Base-by-base conservation (phyloP, 2,888 invertebrate genomes). In the Cosmopolites sordidus region DNA sequence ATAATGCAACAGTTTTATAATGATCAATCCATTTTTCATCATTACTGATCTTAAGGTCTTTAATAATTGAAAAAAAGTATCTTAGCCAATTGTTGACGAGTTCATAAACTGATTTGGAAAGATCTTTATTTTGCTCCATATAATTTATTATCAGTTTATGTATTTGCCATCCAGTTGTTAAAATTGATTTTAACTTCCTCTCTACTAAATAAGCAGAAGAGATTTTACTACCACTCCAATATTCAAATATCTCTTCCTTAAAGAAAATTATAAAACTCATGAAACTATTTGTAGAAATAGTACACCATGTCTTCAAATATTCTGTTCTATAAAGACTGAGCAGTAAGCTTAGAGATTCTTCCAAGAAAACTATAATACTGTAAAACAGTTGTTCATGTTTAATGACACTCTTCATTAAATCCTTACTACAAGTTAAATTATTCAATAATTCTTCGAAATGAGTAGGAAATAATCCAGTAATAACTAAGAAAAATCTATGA, bases 21-120 rank as follows among this genome's bases (percentile, higher is more conserved):
- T 38, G 39, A 8, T 30, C 44, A 30, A 54, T 58, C 61, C 63
- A 66, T 18, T 50, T 51, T 18, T 57, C 49, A 45, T 60, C 61
- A 16, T 60, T 52, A n/a, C 54, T 27, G 5, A 50, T 43, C 47
- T 64, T 62, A 11, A 63, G 22, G 1, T 22, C 27, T 17, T 44
- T 37, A 30, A 64, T 47, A 5, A 58, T 14, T 9, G 51, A 43
- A 48, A 60, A 62, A 51, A 60, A 63, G 16, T 43, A 51, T 3
- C 54, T 43, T 11, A 62, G 38, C 42, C 56, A 48, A 16, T 56
- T 37, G 15, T 37, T 15, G 6, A 54, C 38, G 48, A 43, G 45
- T 16, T 22, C 55, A 47, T 43, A 58, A 50, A 43, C 43, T 16
- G 14, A 41, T 17, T 27, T 44, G 11, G 45, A 17, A 1, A 15